Conservation (phyloP, 1,140 invertebrate species). For the Rhizoglyphus robini region DNA sequence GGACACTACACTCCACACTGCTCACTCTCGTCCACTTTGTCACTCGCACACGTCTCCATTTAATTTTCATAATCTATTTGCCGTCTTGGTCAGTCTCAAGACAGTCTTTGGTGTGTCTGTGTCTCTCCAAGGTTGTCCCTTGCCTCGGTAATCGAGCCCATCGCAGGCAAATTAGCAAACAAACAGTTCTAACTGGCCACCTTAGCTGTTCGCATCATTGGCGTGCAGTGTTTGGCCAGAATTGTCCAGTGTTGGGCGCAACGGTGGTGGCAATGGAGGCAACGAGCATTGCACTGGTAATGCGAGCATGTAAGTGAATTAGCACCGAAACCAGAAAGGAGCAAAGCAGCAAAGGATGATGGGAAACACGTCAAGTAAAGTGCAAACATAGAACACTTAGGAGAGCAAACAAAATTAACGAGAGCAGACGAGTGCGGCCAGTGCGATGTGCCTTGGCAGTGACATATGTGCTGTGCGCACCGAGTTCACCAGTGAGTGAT, state of each 20-base stretch:
- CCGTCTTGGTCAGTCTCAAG: no score
- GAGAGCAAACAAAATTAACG: constrained; percentile 9
- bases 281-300: no score
- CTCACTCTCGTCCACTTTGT: background rate
- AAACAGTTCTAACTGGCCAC: no score
- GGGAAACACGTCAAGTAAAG: background rate
- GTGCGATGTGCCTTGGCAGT: no score
- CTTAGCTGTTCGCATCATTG: no score
- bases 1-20: no score
- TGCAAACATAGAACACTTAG: constrained; percentile 10
- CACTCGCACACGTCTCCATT: background rate
- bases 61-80: constrained; percentile 12
- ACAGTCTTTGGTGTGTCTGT: no score
- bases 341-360: background rate
- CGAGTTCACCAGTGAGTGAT: background rate
- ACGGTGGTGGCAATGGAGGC: no score
- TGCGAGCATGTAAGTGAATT: background rate
- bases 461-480: background rate
- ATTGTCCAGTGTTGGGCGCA: no score
- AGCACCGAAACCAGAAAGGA: background rate
- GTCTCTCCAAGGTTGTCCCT: background rate
- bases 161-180: background rate
- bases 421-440: background rate
- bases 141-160: background rate
- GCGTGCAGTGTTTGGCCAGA: no score